Evolutionary conservation across 2,888 invertebrate genomes (phyloP).

Genomic region (Gymnoscelis rufifasciata): DNA sequence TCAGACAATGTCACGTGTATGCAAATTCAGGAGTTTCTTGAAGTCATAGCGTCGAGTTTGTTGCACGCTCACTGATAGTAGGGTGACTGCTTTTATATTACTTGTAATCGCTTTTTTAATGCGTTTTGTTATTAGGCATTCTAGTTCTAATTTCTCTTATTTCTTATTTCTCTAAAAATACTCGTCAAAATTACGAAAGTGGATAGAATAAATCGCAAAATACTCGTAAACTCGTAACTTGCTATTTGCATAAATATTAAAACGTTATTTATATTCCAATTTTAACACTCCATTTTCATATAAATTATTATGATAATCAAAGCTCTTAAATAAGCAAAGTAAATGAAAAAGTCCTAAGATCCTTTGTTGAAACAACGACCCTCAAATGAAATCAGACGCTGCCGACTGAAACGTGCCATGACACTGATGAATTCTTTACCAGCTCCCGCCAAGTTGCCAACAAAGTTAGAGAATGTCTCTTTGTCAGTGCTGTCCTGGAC

Average conservation of each 20-base stretch:
- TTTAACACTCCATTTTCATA: background rate
- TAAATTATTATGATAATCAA: background rate
- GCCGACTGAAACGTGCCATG: slow-evolving; percentile 11
- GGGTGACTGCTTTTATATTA: slow-evolving; percentile 4
- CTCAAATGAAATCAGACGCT: slow-evolving; percentile 12
- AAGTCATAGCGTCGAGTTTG: slow-evolving; percentile 7
- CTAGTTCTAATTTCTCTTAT: too few species aligned
- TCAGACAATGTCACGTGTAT: slow-evolving; percentile 30
- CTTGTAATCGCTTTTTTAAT: too few species aligned
- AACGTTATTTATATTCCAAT: too few species aligned
- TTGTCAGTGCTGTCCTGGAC: slow-evolving; percentile 35
- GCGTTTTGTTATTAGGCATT: too few species aligned
- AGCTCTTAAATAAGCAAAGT: background rate
- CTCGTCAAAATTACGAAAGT: too few species aligned
- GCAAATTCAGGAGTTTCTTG: slow-evolving; percentile 20
- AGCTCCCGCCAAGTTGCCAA: slow-evolving; percentile 16
- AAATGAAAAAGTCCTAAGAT: background rate
- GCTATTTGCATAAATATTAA: too few species aligned
- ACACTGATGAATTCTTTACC: slow-evolving; percentile 21
- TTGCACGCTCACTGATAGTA: slow-evolving; percentile 19
- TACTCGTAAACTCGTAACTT: too few species aligned
- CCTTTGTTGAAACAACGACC: slow-evolving; percentile 1
- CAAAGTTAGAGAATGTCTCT: slow-evolving; percentile 23
- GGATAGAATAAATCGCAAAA: background rate
- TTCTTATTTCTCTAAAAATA: too few species aligned